Percentiles rank a stretch among this genome's conserved stretches.
These are phyloP conservation scores for Pachyrhynchus sulphureomaculatus DNA, from an alignment of 1,140 invertebrate genomes.

Conservation along the genomic window DNA sequence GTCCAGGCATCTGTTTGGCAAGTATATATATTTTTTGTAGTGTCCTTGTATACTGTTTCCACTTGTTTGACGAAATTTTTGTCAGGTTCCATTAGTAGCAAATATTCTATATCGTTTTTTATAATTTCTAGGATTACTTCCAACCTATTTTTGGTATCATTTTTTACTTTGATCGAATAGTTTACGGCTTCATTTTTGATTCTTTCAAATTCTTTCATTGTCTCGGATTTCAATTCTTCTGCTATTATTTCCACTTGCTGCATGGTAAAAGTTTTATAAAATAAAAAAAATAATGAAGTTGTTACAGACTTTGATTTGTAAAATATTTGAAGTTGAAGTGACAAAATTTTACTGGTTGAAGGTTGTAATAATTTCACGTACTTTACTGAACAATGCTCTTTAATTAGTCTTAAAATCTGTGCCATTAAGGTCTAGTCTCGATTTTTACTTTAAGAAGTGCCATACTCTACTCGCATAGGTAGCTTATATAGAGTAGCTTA, in stretches of 20 bases:
- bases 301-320: neutral
- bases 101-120: conserved; percentile 6
- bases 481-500: no score
- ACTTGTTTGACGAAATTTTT: conserved; percentile 15
- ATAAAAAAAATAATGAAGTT: neutral
- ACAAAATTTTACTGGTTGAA: neutral
- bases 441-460: no score
- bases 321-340: neutral
- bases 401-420: no score
- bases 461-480: no score
- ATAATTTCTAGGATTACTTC: conserved; percentile 10
- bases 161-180: neutral
- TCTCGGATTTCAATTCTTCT: conserved; percentile 20
- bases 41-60: conserved; percentile 14
- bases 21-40: conserved; percentile 13
- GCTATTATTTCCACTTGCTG: conserved; percentile 18
- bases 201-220: conserved; percentile 22
- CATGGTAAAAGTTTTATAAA: conserved; percentile 12
- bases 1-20: conserved; percentile 1
- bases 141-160: neutral
- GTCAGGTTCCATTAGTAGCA: neutral
- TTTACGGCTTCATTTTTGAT: conserved; percentile 7
- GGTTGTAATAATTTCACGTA: no score
- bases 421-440: no score
- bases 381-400: no score